These are phyloP conservation scores for Tetraneura akinire DNA, from an alignment of 1,140 invertebrate genomes.

Conservation along the genomic window DNA sequence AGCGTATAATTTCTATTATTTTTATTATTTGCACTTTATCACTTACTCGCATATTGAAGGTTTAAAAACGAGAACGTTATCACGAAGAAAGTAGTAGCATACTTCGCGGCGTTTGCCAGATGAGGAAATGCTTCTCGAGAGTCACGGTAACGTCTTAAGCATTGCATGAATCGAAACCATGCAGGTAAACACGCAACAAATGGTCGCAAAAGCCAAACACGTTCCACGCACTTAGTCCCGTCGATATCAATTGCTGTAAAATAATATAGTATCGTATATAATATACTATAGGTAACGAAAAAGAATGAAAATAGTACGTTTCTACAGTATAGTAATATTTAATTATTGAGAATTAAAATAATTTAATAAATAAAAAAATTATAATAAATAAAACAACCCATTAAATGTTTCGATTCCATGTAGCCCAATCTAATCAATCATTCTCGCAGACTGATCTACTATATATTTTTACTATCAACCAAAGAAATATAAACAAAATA, in stretches of 20 bases:
- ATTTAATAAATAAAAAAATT: too few species aligned
- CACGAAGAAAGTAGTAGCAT: constrained; percentile 77
- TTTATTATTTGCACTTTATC: too few species aligned
- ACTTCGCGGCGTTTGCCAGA: constrained; percentile 96
- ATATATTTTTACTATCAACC: too few species aligned
- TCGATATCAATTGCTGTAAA: constrained; percentile 58
- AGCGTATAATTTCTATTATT: too few species aligned
- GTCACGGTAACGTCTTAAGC: constrained; percentile 88
- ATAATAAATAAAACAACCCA: too few species aligned
- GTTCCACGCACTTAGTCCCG: constrained; percentile 65
- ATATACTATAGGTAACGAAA: neutral
- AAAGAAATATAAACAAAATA: too few species aligned
- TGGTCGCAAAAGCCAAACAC: constrained; percentile 59
- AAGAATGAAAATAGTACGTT: too few species aligned
- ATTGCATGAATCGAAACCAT: constrained; percentile 97
- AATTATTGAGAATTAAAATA: too few species aligned
- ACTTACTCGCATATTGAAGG: constrained; percentile 35
- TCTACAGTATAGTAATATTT: too few species aligned
- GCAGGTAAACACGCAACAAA: constrained; percentile 90
- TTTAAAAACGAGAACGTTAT: constrained; percentile 32
- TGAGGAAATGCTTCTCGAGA: constrained; percentile 91
- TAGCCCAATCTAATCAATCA: too few species aligned
- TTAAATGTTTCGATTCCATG: too few species aligned
- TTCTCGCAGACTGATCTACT: too few species aligned
- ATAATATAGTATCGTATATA: neutral